Base-by-base conservation (phyloP, 2,888 invertebrate species). In the Laspeyria flexula region DNA sequence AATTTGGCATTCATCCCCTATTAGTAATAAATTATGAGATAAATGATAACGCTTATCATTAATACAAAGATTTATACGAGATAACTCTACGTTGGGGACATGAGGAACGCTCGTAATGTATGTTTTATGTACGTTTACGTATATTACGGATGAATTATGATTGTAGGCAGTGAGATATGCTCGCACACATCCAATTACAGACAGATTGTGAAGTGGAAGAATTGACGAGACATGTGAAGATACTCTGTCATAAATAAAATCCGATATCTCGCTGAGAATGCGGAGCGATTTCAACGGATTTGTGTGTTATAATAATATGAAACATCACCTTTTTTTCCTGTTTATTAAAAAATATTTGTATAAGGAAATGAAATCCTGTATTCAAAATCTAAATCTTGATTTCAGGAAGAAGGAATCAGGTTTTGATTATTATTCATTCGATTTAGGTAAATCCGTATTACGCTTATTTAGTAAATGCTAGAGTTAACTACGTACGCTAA, bases 41-140 rank as follows among this genome's bases (percentile, higher is more conserved):
- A 71, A 68, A 71, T 66, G 69, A 66, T 66, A 71, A 68, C 60
- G 61, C 61, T 69, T 65, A 65, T 69, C 65, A 60, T 69, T 65
- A 65, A 65, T 65, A 65, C 57, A 49, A 44, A 69, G 65, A 69
- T 69, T 54, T 65, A 69, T 65, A 43, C 46, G 46, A 69, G 70
- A 64, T 64, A 67, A 55, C 39, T 63, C 64, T 55, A 54, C 59
- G 46, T 63, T 43, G 16, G 54, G 57, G 58, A 61, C 56, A 61
- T 47, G 46, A 45, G 51, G 48, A 61, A 50, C 48, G 48, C 45
- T 51, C 45, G 41, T 65, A 60, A 69, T 65, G 65, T 60, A 65
- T 40, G 56, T 60, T 65, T 60, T 65, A 65, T 68, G 65, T 65
- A 65, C 65, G 65, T 65, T 64, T 65, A 68, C 65, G 65, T 65